Evolutionary conservation across 2,113 vertebrate species (phyloP).

Genomic region (Macroglossus sobrinus): DNA sequence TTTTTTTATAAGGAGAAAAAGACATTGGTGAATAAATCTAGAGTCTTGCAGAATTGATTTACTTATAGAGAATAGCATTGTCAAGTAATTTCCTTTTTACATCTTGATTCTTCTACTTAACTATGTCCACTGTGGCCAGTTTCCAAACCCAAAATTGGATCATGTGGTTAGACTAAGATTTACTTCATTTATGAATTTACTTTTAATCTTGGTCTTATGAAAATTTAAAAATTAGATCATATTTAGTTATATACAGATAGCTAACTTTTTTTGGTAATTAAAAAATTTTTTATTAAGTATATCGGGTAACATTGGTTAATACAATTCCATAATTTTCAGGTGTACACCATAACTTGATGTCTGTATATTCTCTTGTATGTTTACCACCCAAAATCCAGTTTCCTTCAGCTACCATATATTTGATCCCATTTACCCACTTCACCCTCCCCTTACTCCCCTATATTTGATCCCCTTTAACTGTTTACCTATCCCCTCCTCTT

Average conservation of each 20-base stretch:
- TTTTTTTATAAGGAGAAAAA: not conserved
- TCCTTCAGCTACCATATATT: too few species aligned
- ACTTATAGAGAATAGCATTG: not conserved
- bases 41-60: not conserved
- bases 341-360: too few species aligned
- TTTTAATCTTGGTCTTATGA: not conserved
- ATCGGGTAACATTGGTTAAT: too few species aligned
- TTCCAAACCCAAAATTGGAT: not conserved
- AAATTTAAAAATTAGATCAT: slow-evolving; percentile 15
- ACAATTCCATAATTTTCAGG: too few species aligned
- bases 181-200: slow-evolving; percentile 19
- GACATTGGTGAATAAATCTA: not conserved
- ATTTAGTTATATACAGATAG: not conserved
- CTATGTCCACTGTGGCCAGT: not conserved
- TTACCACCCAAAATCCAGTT: too few species aligned
- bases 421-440: too few species aligned
- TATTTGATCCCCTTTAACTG: too few species aligned
- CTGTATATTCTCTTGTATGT: too few species aligned
- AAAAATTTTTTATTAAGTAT: too few species aligned
- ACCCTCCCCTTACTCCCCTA: too few species aligned
- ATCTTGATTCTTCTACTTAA: not conserved
- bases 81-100: not conserved
- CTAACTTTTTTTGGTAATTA: not conserved
- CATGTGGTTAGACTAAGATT: not conserved
- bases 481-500: too few species aligned